Evolutionary conservation across 2,113 vertebrate species (phyloP), one percentile per base, ranked within the genome.

Genomic region (Dipodomys spectabilis): DNA sequence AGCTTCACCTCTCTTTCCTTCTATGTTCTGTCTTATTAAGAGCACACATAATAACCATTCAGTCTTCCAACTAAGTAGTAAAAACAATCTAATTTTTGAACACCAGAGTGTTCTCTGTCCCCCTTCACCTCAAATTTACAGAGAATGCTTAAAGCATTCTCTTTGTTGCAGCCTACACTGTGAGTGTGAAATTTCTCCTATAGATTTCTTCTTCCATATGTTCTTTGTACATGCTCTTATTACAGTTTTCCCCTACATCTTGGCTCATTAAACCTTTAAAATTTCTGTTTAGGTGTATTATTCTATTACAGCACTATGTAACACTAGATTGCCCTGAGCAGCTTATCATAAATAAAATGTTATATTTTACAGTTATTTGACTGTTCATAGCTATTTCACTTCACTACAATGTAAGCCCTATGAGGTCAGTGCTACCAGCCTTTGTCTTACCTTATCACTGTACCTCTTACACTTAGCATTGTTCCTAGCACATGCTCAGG

Each of bases 261-360:
- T 39, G 39, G 5, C 44, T 87, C 77, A 64, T 28, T 49, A 35
- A 69, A 35, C 7, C 5, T 82, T 84, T 80, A 11, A 32, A 23
- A 35, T 83, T 16, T 82, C 15, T 83, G n/a, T 1, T 94, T 94
- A 79, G 44, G 73, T 45, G n/a, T 53, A n/a, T 30, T 71, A 32
- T 28, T 32, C 35, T 77, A 4, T 73, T 85, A 69, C 30, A 45
- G 60, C 60, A 86, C 74, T 28, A 49, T 11, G 2, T 35, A 71
- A 62, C 25, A 60, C 11, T 71, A 57, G 1, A 13, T 74, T 80
- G 23, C 11, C 35, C 13, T 73, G 28, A 60, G 28, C 23, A 68
- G 60, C 44, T 90, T 71, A 90, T 92, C 82, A 81, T 45, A 82
- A 75, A 16, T 75, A 57, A 69, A 74, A 81, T 49, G 44, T 86